A percentile compares a stretch with the other conserved stretches of the same genome.
These are phyloP conservation scores for Hirtodrosophila alboralis DNA, from an alignment of 2,888 invertebrate species.

Conservation along the genomic window DNA sequence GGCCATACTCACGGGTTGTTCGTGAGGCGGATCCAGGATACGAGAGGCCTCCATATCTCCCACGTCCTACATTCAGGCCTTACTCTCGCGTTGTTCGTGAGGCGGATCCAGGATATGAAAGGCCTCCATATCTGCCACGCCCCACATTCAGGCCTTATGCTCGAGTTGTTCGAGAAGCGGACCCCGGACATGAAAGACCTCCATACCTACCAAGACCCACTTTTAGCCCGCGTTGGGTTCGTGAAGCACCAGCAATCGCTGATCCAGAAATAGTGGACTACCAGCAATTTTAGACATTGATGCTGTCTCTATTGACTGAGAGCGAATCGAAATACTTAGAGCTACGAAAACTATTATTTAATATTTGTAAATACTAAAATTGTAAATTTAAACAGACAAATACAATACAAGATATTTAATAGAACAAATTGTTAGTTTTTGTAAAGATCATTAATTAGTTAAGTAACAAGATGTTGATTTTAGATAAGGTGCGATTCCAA, in stretches of 20 bases:
- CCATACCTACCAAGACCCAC: slow-evolving; percentile 22
- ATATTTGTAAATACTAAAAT: background rate
- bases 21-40: slow-evolving; percentile 16
- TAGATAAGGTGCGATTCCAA: too few species aligned
- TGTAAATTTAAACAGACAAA: background rate
- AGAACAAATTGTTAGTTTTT: too few species aligned
- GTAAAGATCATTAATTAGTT: too few species aligned
- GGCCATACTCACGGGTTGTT: slow-evolving; percentile 3
- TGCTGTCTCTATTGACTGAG: background rate
- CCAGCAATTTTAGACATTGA: background rate
- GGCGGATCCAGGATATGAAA: slow-evolving; percentile 18
- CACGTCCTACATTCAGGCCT: slow-evolving; percentile 28
- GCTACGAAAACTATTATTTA: background rate
- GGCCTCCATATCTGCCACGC: slow-evolving; percentile 22
- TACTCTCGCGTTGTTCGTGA: slow-evolving; percentile 22
- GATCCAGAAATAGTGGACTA: background rate
- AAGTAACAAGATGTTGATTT: too few species aligned
- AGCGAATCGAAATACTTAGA: background rate
- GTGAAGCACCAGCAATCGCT: slow-evolving; percentile 14
- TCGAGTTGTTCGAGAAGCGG: slow-evolving; percentile 1
- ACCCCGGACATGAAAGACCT: slow-evolving; percentile 12
- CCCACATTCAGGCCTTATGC: slow-evolving; percentile 8
- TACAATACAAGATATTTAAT: too few species aligned
- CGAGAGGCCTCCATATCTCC: slow-evolving; percentile 18
- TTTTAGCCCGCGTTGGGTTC: slow-evolving; percentile 17